Base-by-base conservation (phyloP, 1,140 invertebrate species). In the Druon quercuslanigerum region DNA sequence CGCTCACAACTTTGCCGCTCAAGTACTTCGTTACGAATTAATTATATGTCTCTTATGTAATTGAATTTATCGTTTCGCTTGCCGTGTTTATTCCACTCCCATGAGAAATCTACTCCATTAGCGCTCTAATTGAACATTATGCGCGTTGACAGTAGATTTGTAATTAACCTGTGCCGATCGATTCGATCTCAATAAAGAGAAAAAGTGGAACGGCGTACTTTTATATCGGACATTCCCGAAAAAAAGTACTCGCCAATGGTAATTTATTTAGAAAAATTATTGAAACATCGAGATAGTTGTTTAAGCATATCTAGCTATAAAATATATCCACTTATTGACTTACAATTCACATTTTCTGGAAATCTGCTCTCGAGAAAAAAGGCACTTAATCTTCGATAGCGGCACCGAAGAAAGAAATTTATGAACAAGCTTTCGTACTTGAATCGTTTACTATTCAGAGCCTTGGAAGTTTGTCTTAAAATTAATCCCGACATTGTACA, bases 21-120 rank as follows among this genome's bases (percentile, higher is more conserved):
- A 20, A 75, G 74, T 74, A 75, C 77, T 76, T 77, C 70, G 75
- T 78, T 75, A 76, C 77, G 79, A 82, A 85, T 85, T 84, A 85
- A 84, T 84, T 85, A 84, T 80, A 73, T 75, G 20, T 83, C 80
- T 81, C 77, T 87, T 87, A 82, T 81, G 75, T 84, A 87, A 87
- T 84, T 82, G 81, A 78, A 85, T 85, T 82, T 82, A 84, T 85
- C 81, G 78, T 85, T 79, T 83, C 83, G 73, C 54, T 51, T 20
- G 11, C 14, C 11, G 40, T 70, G 75, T 74, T 57, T 56, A 54
- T 71, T 46, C 66, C 56, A 20, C 74, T 79, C 76, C 74, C 76
- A 76, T 76, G 82, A 78, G 83, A 86, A 87, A 85, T 85, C 81
- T 79, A 79, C 83, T 84, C 82, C 84, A 88, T 87, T 88, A 87